Base-by-base conservation (phyloP, 2,797 vertebrate species). In the Tapera naevia region DNA sequence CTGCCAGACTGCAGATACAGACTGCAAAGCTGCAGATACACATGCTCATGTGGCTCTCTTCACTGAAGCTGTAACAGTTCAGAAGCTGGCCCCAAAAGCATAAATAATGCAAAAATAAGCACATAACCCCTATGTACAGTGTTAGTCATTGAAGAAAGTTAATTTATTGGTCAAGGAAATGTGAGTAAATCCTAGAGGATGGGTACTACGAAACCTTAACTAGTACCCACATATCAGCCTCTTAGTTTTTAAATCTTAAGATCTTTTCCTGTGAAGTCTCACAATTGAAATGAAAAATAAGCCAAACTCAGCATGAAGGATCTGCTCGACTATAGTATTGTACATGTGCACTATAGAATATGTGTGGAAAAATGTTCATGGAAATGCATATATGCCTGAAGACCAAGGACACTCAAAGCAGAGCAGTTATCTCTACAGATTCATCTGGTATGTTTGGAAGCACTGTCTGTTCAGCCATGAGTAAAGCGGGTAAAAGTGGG, bases 41-140 rank as follows among this genome's bases (percentile, higher is more conserved):
- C 1, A 1, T 4, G 32, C 39, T 57, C 10, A 0, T 10, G 46
- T 4, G 8, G 54, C 32, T 23, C 27, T 33, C 62, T 43, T 67
- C 13, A 11, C 30, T 27, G 58, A 23, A 51, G 74, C 51, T 30
- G 8, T 9, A 39, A 43, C 23, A 69, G 65, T 58, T 61, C 51
- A 28, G 33, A 39, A 21, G 18, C 13, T 27, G 17, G 21, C 46
- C 61, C 25, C 25, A 27, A 75, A 58, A 13, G 39, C 61, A 53
- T 5, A 54, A 81, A 66, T 14, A 33, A 51, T 7, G 39, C 24
- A 75, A 33, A 66, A 76, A 41, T 2, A 67, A 78, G 30, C 33
- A 35, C 32, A 17, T 0, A 54, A 70, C 50, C 64, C 33, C 18
- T 28, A 6, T 1, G 12, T 17, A 19, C 1, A 67, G 64, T 86